phyloP scores from a whole-genome alignment of 2,113 vertebrate species.

The Barnardius zonarius region DNA sequence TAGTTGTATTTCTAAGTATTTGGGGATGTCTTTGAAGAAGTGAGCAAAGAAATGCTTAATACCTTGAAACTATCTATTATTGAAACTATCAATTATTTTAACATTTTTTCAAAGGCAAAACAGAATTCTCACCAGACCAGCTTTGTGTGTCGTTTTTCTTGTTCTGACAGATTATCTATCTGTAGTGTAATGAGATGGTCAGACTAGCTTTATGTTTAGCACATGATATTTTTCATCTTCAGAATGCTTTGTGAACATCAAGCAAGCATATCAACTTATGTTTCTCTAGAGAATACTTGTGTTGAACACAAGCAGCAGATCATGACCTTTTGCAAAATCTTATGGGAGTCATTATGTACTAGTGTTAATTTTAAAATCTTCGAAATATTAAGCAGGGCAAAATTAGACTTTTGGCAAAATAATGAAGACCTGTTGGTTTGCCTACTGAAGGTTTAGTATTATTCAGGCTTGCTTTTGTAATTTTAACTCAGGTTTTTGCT shows the following conservation, averaged over 20 bases:
- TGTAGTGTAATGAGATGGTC: not conserved
- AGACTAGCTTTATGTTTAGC: not conserved
- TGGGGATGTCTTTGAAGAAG: slow-evolving; percentile 30
- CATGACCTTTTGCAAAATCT: not conserved
- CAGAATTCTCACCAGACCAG: slow-evolving; percentile 15
- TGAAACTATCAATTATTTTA: slow-evolving; percentile 44
- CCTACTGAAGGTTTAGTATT: not conserved
- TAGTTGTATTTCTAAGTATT: slow-evolving; percentile 24
- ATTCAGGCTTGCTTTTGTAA: not conserved
- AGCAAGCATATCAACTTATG: not conserved
- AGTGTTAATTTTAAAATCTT: not conserved
- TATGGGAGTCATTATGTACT: not conserved
- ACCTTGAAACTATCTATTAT: slow-evolving; percentile 39
- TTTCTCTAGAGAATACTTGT: not conserved
- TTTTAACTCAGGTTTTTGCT: not conserved
- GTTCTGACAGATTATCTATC: slow-evolving; percentile 33
- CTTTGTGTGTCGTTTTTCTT: not conserved
- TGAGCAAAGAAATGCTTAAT: slow-evolving; percentile 33
- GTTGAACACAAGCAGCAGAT: not conserved
- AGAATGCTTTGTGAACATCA: not conserved
- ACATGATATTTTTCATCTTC: not conserved
- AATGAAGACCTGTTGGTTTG: not conserved
- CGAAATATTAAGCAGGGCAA: not conserved
- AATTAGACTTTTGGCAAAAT: not conserved
- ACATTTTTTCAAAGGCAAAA: slow-evolving; percentile 51